Percentiles rank a stretch among this genome's conserved stretches.
phyloP scores from a whole-genome alignment of 30 jellyfish, hydroid and myxozoan species.

The Turritopsis rubra region DNA sequence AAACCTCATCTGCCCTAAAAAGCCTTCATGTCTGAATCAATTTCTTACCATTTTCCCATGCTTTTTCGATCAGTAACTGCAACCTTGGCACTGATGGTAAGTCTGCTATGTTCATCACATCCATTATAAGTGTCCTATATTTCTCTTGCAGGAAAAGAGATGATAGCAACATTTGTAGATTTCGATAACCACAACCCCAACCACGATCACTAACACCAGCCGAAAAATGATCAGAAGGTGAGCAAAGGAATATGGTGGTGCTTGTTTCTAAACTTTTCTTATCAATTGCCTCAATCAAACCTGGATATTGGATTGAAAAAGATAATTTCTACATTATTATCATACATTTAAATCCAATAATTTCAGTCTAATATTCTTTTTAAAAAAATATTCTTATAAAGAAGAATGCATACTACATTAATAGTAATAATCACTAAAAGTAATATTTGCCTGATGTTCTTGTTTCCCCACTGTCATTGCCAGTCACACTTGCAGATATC shows the following conservation, averaged over 20 bases:
- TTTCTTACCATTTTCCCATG: constrained; percentile 76
- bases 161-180: constrained; percentile 80
- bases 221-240: constrained; percentile 72
- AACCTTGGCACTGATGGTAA: constrained; percentile 78
- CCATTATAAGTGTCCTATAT: constrained; percentile 35
- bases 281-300: constrained; percentile 3
- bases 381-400: no score
- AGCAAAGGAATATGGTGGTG: constrained; percentile 24
- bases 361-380: no score
- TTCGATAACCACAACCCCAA: constrained; percentile 99
- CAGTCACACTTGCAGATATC: constrained; percentile 67
- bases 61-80: constrained; percentile 74
- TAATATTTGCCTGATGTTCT: constrained; percentile 64
- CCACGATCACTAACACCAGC: constrained; percentile 92
- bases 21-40: no score
- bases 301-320: no score
- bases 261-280: neutral
- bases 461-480: constrained; percentile 82
- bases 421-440: no score
- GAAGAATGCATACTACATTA: no score
- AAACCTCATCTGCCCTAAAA: no score
- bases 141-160: constrained; percentile 43
- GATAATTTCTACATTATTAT: neutral
- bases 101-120: constrained; percentile 32
- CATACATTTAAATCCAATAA: no score